A percentile compares a stretch with the other conserved stretches of the same genome.
Conservation (phyloP, 2,113 vertebrate species). For the Speoplatyrhinus poulsoni region DNA sequence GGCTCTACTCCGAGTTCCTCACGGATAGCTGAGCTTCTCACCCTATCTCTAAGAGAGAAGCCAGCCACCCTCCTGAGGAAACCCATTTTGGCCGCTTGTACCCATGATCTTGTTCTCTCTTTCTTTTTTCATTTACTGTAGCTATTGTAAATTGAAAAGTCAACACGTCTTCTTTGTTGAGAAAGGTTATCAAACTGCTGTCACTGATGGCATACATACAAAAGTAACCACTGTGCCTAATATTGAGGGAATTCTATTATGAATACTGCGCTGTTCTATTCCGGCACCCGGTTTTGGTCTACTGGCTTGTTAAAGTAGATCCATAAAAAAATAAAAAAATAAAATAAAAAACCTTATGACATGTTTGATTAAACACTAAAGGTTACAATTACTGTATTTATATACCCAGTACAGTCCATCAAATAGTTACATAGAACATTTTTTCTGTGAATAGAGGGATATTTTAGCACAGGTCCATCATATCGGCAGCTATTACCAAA, state of each 20-base stretch:
- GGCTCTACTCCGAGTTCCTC: no score
- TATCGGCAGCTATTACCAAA: constrained; percentile 32
- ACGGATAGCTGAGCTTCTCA: no score
- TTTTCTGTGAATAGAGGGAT: background rate
- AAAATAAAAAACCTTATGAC: background rate
- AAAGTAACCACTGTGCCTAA: background rate
- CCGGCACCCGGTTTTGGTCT: no score
- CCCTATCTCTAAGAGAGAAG: no score
- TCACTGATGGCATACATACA: background rate
- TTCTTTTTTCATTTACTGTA: no score
- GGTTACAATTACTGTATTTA: background rate
- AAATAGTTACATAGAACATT: background rate
- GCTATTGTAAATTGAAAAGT: background rate
- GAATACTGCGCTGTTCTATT: no score
- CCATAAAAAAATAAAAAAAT: constrained; percentile 1
- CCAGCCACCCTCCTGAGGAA: no score
- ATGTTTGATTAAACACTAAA: constrained; percentile 3
- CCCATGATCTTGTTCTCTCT: no score
- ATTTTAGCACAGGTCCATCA: constrained; percentile 13
- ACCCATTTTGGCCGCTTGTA: no score
- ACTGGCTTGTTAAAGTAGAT: background rate
- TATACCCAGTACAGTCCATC: background rate
- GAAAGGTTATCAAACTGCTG: background rate
- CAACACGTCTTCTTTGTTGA: background rate
- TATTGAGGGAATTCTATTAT: background rate